Evolutionary conservation across 2,888 invertebrate genomes (phyloP).

Genomic region (Furcula furcula): DNA sequence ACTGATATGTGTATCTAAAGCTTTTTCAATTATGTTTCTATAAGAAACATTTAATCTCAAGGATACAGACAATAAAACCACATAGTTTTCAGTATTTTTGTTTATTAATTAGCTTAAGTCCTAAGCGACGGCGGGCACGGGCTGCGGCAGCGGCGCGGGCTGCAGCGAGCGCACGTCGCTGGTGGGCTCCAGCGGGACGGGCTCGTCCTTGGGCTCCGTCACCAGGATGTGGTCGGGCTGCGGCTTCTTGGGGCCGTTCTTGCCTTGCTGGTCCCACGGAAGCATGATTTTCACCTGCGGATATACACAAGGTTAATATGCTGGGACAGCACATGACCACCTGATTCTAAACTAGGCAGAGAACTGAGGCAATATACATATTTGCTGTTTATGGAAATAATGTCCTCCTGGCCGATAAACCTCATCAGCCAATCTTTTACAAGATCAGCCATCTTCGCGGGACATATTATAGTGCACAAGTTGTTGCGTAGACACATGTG

Average conservation of each 20-base stretch:
- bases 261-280: slow-evolving; percentile 98
- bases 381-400: too few species aligned
- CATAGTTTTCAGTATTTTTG: slow-evolving; percentile 33
- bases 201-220: slow-evolving; percentile 98
- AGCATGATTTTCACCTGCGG: slow-evolving; percentile 98
- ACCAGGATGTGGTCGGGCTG: slow-evolving; percentile 99
- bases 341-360: background rate
- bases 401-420: too few species aligned
- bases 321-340: background rate
- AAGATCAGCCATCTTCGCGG: too few species aligned
- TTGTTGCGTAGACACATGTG: too few species aligned
- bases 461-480: too few species aligned
- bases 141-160: slow-evolving; percentile 75
- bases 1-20: too few species aligned
- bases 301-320: too few species aligned
- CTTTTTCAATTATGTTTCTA: too few species aligned
- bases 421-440: too few species aligned
- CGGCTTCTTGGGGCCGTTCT: slow-evolving; percentile 98
- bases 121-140: slow-evolving; percentile 64
- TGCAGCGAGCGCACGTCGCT: slow-evolving; percentile 89
- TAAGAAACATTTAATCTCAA: too few species aligned
- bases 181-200: slow-evolving; percentile 85
- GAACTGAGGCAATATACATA: too few species aligned
- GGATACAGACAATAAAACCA: too few species aligned
- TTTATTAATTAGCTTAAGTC: slow-evolving; percentile 48